A percentile compares a stretch with the other conserved stretches of the same genome.
phyloP scores from a whole-genome alignment of 2,888 invertebrate species.

The Drosophila siamana region DNA sequence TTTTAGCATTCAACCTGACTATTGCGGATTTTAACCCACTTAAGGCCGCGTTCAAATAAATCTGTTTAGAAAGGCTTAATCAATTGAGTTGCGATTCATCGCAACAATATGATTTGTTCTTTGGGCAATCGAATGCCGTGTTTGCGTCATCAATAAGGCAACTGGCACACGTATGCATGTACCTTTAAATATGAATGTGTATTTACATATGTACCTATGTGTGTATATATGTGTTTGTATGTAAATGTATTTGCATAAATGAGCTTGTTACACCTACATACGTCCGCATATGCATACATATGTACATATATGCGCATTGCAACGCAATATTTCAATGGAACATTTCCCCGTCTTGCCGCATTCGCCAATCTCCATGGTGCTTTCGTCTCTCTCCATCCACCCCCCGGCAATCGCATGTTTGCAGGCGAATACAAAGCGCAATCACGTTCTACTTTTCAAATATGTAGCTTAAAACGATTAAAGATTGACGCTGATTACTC shows the following conservation, averaged over 20 bases:
- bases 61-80: neutral
- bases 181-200: neutral
- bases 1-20: no score
- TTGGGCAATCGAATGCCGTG: neutral
- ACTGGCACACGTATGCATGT: slow-evolving; percentile 17
- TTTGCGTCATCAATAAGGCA: slow-evolving; percentile 13
- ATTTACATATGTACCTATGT: slow-evolving; percentile 2
- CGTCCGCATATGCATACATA: neutral
- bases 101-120: neutral
- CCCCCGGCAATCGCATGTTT: neutral
- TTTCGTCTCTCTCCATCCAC: neutral
- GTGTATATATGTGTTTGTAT: slow-evolving; percentile 6
- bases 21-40: no score
- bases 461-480: slow-evolving; percentile 69
- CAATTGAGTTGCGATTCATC: neutral
- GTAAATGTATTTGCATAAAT: slow-evolving; percentile 6
- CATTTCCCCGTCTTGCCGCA: slow-evolving; percentile 9
- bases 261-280: neutral
- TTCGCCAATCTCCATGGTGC: neutral
- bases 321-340: slow-evolving; percentile 14
- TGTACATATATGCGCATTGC: slow-evolving; percentile 12
- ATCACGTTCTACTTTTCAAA: slow-evolving; percentile 73
- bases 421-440: slow-evolving; percentile 39
- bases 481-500: slow-evolving; percentile 73
- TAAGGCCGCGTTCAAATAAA: neutral